Evolutionary conservation across 2,113 vertebrate species (phyloP).

Genomic region (Gyps fulvus): DNA sequence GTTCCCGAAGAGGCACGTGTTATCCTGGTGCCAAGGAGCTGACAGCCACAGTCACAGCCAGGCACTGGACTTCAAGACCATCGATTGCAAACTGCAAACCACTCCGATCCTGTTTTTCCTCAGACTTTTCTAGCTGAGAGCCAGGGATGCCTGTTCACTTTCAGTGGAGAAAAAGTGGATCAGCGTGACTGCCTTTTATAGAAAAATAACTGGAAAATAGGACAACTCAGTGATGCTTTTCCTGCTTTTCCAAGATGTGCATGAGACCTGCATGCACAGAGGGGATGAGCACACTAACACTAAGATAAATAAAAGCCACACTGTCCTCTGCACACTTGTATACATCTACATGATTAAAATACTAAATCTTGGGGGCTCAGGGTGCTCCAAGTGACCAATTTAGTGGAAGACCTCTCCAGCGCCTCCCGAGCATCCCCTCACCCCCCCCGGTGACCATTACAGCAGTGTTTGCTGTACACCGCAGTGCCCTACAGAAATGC

Average conservation of each 20-base stretch:
- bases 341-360: neutral
- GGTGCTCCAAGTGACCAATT: neutral
- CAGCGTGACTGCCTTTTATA: neutral
- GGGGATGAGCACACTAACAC: neutral
- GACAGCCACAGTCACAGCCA: neutral
- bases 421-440: accelerated
- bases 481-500: neutral
- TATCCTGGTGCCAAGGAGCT: neutral
- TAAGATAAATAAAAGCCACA: neutral
- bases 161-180: neutral
- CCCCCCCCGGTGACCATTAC: neutral
- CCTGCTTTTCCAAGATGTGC: neutral
- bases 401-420: neutral
- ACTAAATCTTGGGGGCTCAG: neutral
- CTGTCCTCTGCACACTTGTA: neutral
- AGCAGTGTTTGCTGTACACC: neutral
- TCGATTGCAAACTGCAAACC: neutral
- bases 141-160: neutral
- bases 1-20: accelerated
- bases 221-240: neutral
- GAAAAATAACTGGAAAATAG: neutral
- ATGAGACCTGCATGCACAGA: neutral
- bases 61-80: neutral
- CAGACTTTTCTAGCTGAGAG: neutral
- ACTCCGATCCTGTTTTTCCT: neutral